Conservation (phyloP, 2,888 invertebrate genomes). For the Synanthedon formicaeformis region DNA sequence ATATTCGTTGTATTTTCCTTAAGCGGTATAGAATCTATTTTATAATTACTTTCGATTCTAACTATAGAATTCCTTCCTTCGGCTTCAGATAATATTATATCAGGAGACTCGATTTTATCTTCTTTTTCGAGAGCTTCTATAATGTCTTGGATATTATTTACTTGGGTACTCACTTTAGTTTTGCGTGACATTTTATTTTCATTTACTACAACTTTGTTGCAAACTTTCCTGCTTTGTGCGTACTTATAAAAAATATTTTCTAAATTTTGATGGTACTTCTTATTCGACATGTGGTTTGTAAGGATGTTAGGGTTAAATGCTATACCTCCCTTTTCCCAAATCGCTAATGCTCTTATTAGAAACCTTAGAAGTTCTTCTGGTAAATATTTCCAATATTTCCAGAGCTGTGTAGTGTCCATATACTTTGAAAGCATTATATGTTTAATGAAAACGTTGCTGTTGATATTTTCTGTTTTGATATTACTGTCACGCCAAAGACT, state of each 20-base stretch:
- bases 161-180: slow-evolving; percentile 17
- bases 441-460: slow-evolving; percentile 25
- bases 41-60: not conserved
- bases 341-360: slow-evolving; percentile 37
- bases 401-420: slow-evolving; percentile 42
- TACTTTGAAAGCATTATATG: slow-evolving; percentile 31
- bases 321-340: slow-evolving; percentile 60
- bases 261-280: slow-evolving; percentile 36
- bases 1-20: not conserved
- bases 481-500: slow-evolving; percentile 27
- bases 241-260: slow-evolving; percentile 29
- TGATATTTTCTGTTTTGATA: slow-evolving; percentile 10
- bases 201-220: slow-evolving; percentile 6
- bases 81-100: slow-evolving; percentile 30
- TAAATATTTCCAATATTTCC: slow-evolving; percentile 35
- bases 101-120: slow-evolving; percentile 13
- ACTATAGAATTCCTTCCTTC: slow-evolving; percentile 21
- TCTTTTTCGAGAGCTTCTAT: slow-evolving; percentile 41
- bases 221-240: not conserved
- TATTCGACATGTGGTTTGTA: slow-evolving; percentile 29
- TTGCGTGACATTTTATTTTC: slow-evolving; percentile 8
- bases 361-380: slow-evolving; percentile 39
- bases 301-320: slow-evolving; percentile 45
- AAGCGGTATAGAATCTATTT: not conserved
- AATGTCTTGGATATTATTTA: slow-evolving; percentile 55